Base-by-base conservation (phyloP, 1,140 invertebrate genomes). In the Drosophila tristis region DNA sequence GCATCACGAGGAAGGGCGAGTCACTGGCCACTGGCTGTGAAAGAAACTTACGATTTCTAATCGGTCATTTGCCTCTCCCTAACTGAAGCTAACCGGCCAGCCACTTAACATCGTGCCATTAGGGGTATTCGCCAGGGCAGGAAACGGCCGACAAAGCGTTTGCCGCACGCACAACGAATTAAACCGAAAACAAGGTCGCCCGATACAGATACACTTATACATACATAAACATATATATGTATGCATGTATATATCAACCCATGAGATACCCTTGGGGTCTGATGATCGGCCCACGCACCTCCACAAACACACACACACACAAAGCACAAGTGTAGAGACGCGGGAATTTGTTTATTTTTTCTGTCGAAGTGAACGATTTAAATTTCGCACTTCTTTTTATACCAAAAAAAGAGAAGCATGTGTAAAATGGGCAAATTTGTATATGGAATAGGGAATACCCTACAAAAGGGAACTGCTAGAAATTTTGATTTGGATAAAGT, bases 301-400 rank as follows among this genome's bases (percentile, higher is more conserved):
- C 61, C 54, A 75, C 25, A 39, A 1, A 20, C 31, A 54, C n/a
- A 75, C 25, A 39, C 31, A 54, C n/a, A 53, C 50, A 9, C 49
- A 73, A 57, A 53, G 54, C 68, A 65, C 72, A 74, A 74, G 61
- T 74, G 54, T 60, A 43, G 54, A 31, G 35, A 13, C 35, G 29
- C 51, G 58, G 71, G 70, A 45, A 58, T 59, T 74, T 66, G 42
- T 63, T 20, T 74, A 43, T 49, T 74, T 58, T 74, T 68, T 57
- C 31, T 44, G 55, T 72, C 59, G 39, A 68, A 76, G 43, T 55
- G 47, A 68, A 49, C 81, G 67, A 70, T 80, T 80, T 64, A 60
- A 74, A 81, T 78, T 85, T 85, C 78, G 78, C 82, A 85, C 81
- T 85, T 70, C 67, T 78, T 78, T 44, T 49, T 59, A n/a, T 47